Conservation (phyloP, 2,888 invertebrate genomes). For the Urechis unicinctus region DNA sequence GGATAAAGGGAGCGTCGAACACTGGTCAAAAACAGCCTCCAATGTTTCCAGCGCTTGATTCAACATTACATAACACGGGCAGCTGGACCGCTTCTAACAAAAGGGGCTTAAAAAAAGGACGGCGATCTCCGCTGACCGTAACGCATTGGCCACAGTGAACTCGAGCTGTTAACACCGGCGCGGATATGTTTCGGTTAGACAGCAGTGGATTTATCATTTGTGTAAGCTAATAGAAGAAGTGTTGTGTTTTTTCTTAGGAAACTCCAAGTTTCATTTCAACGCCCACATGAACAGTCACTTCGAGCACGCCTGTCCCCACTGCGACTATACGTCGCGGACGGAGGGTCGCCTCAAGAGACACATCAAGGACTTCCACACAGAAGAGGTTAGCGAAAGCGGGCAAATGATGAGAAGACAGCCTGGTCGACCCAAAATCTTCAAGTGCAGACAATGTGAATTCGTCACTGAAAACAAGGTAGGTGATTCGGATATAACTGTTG, state of each 20-base stretch:
- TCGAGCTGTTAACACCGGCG: no score
- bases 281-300: constrained; percentile 57
- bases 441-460: constrained; percentile 87
- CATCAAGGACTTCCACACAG: constrained; percentile 51
- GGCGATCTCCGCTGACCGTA: no score
- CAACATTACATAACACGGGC: no score
- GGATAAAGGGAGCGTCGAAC: no score
- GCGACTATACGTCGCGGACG: constrained; percentile 56
- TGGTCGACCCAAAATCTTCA: constrained; percentile 64
- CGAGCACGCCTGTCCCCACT: constrained; percentile 55
- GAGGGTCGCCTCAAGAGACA: constrained; percentile 56
- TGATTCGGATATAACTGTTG: background rate
- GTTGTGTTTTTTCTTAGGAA: constrained; percentile 30
- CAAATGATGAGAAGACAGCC: constrained; percentile 3
- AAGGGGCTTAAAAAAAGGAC: no score
- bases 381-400: background rate
- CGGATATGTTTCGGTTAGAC: no score
- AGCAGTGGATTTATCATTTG: no score
- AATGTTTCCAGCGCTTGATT: no score
- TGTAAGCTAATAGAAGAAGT: no score
- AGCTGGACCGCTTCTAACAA: no score
- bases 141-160: no score
- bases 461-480: constrained; percentile 71
- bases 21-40: no score
- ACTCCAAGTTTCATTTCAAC: constrained; percentile 51